A percentile compares a stretch with the other conserved stretches of the same genome.
Evolutionary conservation across 1,140 invertebrate genomes (phyloP).

Genomic region (Anastrepha ludens): DNA sequence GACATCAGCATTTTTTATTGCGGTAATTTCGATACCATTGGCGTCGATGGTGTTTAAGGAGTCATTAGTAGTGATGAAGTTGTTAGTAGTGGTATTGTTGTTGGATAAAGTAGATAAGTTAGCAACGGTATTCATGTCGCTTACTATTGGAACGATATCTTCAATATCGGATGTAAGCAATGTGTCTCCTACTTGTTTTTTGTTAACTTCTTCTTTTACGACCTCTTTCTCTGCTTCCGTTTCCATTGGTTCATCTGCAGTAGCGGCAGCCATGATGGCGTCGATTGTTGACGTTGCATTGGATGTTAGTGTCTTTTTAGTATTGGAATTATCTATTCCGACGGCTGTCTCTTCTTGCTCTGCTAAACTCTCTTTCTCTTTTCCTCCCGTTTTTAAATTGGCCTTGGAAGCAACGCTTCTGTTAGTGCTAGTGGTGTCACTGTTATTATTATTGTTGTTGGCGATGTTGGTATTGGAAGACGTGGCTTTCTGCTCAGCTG

Average conservation of each 20-base stretch:
- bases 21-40: background rate
- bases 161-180: conserved; percentile 49
- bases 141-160: conserved; percentile 36
- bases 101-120: background rate
- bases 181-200: conserved; percentile 57
- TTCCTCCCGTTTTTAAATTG: background rate
- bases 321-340: background rate
- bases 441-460: conserved; percentile 19
- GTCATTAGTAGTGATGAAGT: background rate
- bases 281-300: background rate
- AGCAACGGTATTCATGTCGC: background rate
- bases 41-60: background rate
- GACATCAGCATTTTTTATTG: background rate
- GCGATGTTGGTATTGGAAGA: conserved; percentile 13
- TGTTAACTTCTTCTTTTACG: background rate
- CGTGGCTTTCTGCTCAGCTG: conserved; percentile 42
- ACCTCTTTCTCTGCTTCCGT: background rate
- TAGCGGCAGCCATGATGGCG: conserved; percentile 34
- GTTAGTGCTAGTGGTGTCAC: background rate
- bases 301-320: background rate
- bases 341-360: background rate
- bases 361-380: background rate
- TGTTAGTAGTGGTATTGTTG: background rate
- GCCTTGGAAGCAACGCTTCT: background rate
- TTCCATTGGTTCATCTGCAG: conserved; percentile 27